These are phyloP conservation scores for Acridotheres tristis DNA, from an alignment of 2,797 vertebrate species.

Conservation along the genomic window DNA sequence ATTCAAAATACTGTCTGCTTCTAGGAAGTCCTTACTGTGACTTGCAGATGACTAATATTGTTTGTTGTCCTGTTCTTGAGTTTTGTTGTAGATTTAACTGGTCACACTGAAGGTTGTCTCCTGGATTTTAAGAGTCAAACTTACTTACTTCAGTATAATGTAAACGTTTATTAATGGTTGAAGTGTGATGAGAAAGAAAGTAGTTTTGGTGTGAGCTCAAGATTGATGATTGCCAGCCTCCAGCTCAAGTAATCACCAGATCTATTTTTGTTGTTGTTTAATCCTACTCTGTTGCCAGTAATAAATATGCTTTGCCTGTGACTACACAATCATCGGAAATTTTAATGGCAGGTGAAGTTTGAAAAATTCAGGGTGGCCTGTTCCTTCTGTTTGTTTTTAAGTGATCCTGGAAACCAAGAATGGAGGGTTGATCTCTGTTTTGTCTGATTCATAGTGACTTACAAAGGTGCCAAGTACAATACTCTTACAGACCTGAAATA, in stretches of 20 bases:
- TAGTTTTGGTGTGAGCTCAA: constrained; percentile 8
- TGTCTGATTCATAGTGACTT: not conserved
- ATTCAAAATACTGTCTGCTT: not conserved
- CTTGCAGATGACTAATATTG: not conserved
- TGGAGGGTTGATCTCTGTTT: not conserved
- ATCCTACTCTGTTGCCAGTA: not conserved
- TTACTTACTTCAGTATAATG: not conserved
- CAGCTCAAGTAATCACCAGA: constrained; percentile 42
- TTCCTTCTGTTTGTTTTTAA: constrained; percentile 2
- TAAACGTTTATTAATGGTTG: not conserved
- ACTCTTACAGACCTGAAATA: not conserved
- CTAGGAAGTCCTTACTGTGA: not conserved
- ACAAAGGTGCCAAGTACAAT: not conserved
- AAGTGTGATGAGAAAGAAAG: not conserved
- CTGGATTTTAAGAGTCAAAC: not conserved
- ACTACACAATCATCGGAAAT: not conserved
- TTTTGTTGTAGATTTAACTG: not conserved
- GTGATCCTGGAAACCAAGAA: not conserved
- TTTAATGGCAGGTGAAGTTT: not conserved
- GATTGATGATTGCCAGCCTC: constrained; percentile 8
- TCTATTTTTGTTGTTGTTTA: constrained; percentile 61
- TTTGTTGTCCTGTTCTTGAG: not conserved
- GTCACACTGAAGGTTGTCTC: not conserved
- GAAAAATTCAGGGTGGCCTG: not conserved
- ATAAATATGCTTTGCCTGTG: constrained; percentile 13